Evolutionary conservation across 2,888 invertebrate species (phyloP), one percentile per base, ranked within the genome.

Genomic region (Trichopoda pennipes): DNA sequence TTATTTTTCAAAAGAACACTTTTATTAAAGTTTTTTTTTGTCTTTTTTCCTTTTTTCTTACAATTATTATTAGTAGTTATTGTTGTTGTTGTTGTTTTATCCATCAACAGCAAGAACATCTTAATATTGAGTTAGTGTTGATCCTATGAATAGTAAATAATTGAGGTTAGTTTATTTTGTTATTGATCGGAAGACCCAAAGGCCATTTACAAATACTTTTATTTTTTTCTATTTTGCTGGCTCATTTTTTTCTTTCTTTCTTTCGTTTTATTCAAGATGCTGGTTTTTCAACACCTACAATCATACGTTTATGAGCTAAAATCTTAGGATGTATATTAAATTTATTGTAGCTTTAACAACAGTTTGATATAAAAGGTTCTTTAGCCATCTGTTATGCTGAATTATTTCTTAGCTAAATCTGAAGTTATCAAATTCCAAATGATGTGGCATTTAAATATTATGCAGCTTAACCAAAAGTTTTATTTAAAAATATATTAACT

Each of bases 81-180:
- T 72, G 23, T 58, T 72, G 9, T 44, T 47, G 17, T 58, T 72
- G 23, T 58, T 72, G 9, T 44, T 32, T 42, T 53, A 19, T 35
- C 7, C 55, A 63, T 19, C 8, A n/a, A 53, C 7, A 16, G 8
- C 19, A 42, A 42, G 28, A 47, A 81, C 35, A 73, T 77, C 51
- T 72, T 63, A 63, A 69, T 73, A 81, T 73, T 81, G 75, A 82
- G 68, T 79, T 82, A 75, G 78, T 82, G 73, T 70, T 81, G 77
- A 77, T 81, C 63, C 77, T 58, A 82, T 82, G 82, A 82, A 82
- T 82, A 61, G 82, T 42, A 82, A 79, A 82, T 82, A 82, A 82
- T 82, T 82, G 82, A 72, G 82, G 82, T 82, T 81, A 77, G 77
- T 81, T 82, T 82, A 82, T 82, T 82, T 82, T 70, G 78, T 82